These are phyloP conservation scores for Smittia sp. DNA, from an alignment of 2,888 invertebrate species.

Conservation along the genomic window DNA sequence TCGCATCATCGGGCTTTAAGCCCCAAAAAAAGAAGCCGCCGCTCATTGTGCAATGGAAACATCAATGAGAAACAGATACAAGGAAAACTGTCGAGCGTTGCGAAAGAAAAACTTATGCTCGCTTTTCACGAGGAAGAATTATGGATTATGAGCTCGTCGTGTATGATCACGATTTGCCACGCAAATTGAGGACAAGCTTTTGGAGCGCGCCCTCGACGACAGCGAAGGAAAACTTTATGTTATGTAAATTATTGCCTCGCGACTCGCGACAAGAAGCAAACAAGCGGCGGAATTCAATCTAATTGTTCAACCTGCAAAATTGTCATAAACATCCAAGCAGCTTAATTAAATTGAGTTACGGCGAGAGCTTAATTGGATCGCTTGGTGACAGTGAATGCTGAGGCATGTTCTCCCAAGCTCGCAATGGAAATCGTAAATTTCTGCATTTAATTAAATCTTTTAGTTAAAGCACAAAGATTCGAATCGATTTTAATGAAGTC, in stretches of 20 bases:
- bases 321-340: not conserved
- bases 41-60: slow-evolving; percentile 2
- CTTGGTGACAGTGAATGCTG: not conserved
- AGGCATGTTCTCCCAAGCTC: not conserved
- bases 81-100: not conserved
- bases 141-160: slow-evolving; percentile 11
- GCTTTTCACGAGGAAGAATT: slow-evolving; percentile 7
- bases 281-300: not conserved
- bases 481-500: not conserved
- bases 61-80: not conserved
- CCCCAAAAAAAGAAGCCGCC: not conserved
- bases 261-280: not conserved
- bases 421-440: not conserved
- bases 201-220: not conserved
- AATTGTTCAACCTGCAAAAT: not conserved
- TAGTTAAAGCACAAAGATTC: not conserved
- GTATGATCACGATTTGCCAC: slow-evolving; percentile 18
- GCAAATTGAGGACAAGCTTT: slow-evolving; percentile 25
- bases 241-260: slow-evolving; percentile 9
- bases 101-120: not conserved
- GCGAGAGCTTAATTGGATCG: not conserved
- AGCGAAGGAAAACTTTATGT: not conserved
- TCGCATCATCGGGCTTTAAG: too few relatives aligned
- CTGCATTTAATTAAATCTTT: slow-evolving; percentile 16
- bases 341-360: slow-evolving; percentile 11